phyloP scores from a whole-genome alignment of 2,888 invertebrate genomes.

The Metopia argyrocephala region DNA sequence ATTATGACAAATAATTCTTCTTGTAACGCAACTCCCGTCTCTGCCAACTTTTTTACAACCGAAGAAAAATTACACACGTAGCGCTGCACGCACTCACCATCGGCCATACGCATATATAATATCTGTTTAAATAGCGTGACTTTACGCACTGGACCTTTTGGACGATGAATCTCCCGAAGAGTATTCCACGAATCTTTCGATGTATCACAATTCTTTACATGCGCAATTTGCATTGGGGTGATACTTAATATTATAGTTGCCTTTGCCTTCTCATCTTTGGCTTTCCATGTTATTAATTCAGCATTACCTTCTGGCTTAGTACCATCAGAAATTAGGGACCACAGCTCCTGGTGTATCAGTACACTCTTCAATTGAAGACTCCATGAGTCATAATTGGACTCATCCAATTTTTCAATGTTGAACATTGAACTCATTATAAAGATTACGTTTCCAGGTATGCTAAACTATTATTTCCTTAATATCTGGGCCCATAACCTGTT shows the following conservation, averaged over 20 bases:
- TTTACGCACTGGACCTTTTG: slow-evolving; percentile 53
- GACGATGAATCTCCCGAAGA: slow-evolving; percentile 40
- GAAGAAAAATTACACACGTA: slow-evolving; percentile 32
- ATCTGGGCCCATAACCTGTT: neutral
- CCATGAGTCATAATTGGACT: slow-evolving; percentile 38
- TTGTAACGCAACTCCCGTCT: slow-evolving; percentile 42
- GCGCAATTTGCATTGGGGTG: slow-evolving; percentile 37
- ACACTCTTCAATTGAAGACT: slow-evolving; percentile 6
- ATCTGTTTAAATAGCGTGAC: slow-evolving; percentile 49
- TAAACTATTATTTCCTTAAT: neutral
- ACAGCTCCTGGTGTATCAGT: slow-evolving; percentile 29
- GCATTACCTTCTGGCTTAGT: neutral
- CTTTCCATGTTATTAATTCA: neutral
- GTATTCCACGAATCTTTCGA: slow-evolving; percentile 44
- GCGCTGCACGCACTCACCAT: slow-evolving; percentile 14
- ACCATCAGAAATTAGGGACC: slow-evolving; percentile 12
- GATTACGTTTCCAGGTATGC: slow-evolving; percentile 40
- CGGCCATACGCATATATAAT: slow-evolving; percentile 20
- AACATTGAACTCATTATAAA: neutral
- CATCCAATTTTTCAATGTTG: slow-evolving; percentile 32
- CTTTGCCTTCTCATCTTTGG: slow-evolving; percentile 25
- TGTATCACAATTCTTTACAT: slow-evolving; percentile 39
- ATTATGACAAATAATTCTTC: slow-evolving; percentile 52
- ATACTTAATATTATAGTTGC: slow-evolving; percentile 31
- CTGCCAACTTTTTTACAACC: slow-evolving; percentile 35